These are phyloP conservation scores for Tetragnatha versicolor DNA, from an alignment of 1,140 invertebrate genomes.

Conservation along the genomic window DNA sequence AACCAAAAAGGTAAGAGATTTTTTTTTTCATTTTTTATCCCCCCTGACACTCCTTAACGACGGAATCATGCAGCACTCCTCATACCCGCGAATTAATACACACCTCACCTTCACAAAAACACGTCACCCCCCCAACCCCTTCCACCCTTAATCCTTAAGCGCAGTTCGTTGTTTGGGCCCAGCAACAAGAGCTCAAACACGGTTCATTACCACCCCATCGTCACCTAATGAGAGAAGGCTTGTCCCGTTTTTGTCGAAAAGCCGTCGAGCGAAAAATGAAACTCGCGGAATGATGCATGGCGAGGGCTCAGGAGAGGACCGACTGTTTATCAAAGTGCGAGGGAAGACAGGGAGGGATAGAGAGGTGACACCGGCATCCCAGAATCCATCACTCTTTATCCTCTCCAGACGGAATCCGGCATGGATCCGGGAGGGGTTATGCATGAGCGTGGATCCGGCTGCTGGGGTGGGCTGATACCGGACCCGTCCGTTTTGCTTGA, in stretches of 20 bases:
- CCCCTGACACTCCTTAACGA: no score
- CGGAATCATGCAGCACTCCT: no score
- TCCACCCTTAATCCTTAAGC: not conserved
- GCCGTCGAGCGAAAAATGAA: constrained; percentile 43
- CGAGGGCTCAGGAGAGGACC: not conserved
- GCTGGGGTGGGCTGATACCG: constrained; percentile 30
- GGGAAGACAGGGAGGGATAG: constrained; percentile 37
- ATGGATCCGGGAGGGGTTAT: constrained; percentile 36
- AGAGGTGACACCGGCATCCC: constrained; percentile 28
- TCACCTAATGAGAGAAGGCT: not conserved
- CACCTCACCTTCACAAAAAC: not conserved
- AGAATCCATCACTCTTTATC: constrained; percentile 49
- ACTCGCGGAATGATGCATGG: not conserved
- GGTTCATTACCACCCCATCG: constrained; percentile 26
- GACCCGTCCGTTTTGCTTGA: constrained; percentile 34
- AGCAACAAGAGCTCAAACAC: not conserved
- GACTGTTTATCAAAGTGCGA: constrained; percentile 37
- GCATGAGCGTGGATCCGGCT: constrained; percentile 46
- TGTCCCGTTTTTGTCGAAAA: constrained; percentile 11
- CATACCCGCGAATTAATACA: not conserved
- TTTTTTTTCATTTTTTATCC: no score
- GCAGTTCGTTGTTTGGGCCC: not conserved
- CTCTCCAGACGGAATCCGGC: constrained; percentile 36
- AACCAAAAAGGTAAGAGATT: no score
- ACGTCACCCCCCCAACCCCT: not conserved